phyloP scores from a whole-genome alignment of 2,797 vertebrate genomes.

The Rhabdophis nuchalis region DNA sequence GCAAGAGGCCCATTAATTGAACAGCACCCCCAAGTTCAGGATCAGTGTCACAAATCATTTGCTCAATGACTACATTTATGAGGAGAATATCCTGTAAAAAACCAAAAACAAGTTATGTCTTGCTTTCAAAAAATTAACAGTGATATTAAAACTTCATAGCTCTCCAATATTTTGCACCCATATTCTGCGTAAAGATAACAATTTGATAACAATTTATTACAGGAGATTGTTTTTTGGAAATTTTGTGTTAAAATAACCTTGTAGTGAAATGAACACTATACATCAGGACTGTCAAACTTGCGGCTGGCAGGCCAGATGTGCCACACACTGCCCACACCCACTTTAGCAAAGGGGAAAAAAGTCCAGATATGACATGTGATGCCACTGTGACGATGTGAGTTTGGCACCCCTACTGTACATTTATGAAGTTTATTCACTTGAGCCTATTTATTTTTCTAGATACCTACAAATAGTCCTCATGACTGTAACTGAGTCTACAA shows the following conservation, averaged over 20 bases:
- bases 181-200: neutral
- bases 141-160: neutral
- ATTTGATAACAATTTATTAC: neutral
- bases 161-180: neutral
- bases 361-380: no score
- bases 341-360: no score
- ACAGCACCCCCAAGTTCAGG: slow-evolving; percentile 96
- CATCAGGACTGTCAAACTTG: no score
- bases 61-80: slow-evolving; percentile 98
- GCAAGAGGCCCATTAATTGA: slow-evolving; percentile 95
- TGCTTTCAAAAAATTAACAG: neutral
- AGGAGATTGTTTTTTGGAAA: neutral
- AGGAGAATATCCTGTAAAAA: slow-evolving; percentile 89
- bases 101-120: slow-evolving; percentile 25
- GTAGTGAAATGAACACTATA: neutral
- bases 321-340: no score
- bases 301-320: no score
- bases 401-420: neutral
- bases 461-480: neutral
- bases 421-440: neutral
- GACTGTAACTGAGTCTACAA: neutral
- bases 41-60: slow-evolving; percentile 99
- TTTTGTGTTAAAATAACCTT: neutral
- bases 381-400: no score
- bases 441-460: neutral